Evolutionary conservation across 30 jellyfish, hydroid and myxozoan genomes (phyloP), one percentile per base, ranked within the genome.

Genomic region (Turritopsis rubra): DNA sequence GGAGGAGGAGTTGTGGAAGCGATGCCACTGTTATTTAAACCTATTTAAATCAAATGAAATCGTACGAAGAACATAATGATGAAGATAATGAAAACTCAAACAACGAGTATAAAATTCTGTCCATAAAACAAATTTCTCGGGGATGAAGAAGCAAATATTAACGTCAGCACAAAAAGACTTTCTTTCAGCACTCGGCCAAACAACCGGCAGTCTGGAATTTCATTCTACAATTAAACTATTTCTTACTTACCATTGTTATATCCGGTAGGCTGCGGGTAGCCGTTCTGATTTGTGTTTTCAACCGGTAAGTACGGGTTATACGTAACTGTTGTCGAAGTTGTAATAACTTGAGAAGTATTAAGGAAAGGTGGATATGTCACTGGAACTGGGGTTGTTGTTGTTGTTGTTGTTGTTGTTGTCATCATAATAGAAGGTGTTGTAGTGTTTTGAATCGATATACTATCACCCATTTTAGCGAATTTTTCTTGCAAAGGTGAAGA

Each of bases 341-440:
- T 66, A 21, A 66, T 26, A 21, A 26, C 29, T 21, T 21, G 7
- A 21, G 76, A 21, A 8, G 29, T 26, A 8, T 21, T 21, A 66
- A 26, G 27, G 17, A 27, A n/a, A n/a, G 30, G 0, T 68, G 28
- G 77, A 27, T n/a, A 27, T 68, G 1, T 30, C 16, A 21, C 5
- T 16, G 85, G 85, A 22, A 25, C 71, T 24, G 29, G 7, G 17
- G 71, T 24, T 13, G 72, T 29, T 77, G 85, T 24, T 21, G 85
- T 29, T 24, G 85, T 77, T 13, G 72, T 75, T 16, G 83, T 24
- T 60, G 73, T 60, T 60, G 73, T 21, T 60, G 73, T 60, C 21
- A 60, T 21, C 73, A 60, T 23, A 18, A 60, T 27, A 19, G 16
- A 68, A n/a, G 77, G 77, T 41, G 60, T 41, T 41, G 60, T 41